Conservation (phyloP, 2,797 vertebrate species). For the Pseudochaenichthys georgianus region DNA sequence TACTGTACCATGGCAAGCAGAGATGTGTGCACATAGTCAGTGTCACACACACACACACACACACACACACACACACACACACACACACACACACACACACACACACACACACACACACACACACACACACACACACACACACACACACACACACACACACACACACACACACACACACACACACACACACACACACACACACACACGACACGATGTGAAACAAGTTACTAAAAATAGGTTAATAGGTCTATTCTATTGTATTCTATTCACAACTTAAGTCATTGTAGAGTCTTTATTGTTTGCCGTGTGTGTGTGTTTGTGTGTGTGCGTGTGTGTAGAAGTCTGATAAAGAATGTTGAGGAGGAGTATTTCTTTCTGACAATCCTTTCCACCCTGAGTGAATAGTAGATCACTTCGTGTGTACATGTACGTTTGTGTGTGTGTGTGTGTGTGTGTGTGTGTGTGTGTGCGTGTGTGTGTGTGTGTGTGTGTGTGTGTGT, state of each 20-base stretch:
- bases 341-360: conserved; percentile 68
- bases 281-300: conserved; percentile 29
- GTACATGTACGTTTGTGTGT: conserved; percentile 41
- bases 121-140: conserved; percentile 1
- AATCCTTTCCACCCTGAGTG: conserved; percentile 62
- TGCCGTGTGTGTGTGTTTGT: conserved; percentile 26
- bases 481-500: too few species aligned
- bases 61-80: too few species aligned
- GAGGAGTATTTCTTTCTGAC: conserved; percentile 74
- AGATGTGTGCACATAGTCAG: conserved; percentile 82
- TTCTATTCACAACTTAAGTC: conserved; percentile 45
- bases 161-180: conserved; percentile 29
- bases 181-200: conserved; percentile 52
- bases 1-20: conserved; percentile 95
- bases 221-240: conserved; percentile 58
- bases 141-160: conserved; percentile 52
- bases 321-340: conserved; percentile 37
- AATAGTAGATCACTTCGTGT: conserved; percentile 72
- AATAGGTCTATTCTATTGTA: conserved; percentile 65
- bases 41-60: too few species aligned
- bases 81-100: too few species aligned
- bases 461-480: conserved; percentile 37
- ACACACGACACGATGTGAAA: conserved; percentile 58
- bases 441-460: conserved; percentile 44
- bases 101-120: too few species aligned